Percentiles rank a stretch among this genome's conserved stretches.
phyloP scores from a whole-genome alignment of 2,797 vertebrate species.

The Distichodus sexfasciatus region DNA sequence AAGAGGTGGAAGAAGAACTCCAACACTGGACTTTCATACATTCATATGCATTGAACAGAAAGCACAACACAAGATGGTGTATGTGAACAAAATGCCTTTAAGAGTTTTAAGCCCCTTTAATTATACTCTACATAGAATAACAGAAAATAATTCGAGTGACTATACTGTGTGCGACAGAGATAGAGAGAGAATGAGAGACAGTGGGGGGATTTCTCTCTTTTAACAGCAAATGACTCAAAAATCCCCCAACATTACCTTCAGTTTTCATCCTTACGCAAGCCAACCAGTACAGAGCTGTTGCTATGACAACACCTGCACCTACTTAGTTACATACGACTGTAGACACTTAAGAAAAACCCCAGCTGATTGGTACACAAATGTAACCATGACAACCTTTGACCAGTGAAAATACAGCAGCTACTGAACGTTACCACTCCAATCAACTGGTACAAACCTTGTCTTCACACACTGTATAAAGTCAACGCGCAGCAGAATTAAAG shows the following conservation, averaged over 20 bases:
- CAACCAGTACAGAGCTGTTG: conserved; percentile 20
- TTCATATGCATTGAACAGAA: too few species aligned
- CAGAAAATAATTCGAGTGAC: neutral
- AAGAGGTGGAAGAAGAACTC: too few species aligned
- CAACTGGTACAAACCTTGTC: neutral
- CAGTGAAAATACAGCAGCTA: neutral
- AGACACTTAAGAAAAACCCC: neutral
- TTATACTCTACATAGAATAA: too few species aligned
- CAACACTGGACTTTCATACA: too few species aligned
- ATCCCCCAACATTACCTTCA: conserved; percentile 16
- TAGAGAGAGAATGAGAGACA: neutral
- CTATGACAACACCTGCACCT: conserved; percentile 25
- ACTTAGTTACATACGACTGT: conserved; percentile 5
- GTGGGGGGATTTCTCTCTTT: neutral
- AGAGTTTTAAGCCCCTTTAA: too few species aligned
- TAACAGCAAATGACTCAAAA: neutral
- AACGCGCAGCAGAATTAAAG: neutral
- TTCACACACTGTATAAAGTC: neutral
- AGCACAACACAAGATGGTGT: too few species aligned
- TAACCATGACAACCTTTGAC: conserved; percentile 10
- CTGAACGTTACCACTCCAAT: neutral
- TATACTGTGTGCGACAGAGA: neutral
- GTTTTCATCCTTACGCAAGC: conserved; percentile 9
- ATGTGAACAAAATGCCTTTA: too few species aligned
- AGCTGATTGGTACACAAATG: conserved; percentile 22